Percentiles rank a stretch among this genome's conserved stretches.
Evolutionary conservation across 1,140 invertebrate species (phyloP).

Genomic region (Rhopalosiphum padi): DNA sequence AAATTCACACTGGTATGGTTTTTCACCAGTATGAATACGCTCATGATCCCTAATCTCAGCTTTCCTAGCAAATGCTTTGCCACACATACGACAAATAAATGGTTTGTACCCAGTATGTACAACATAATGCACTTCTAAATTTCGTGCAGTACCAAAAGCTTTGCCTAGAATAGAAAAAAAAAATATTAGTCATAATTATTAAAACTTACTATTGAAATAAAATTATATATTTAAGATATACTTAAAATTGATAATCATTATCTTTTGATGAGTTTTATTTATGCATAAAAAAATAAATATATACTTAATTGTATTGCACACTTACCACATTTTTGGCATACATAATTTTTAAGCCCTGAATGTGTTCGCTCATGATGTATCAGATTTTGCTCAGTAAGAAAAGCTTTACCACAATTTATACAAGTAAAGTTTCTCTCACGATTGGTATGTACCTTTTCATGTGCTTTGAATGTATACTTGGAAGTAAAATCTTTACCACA

Average conservation of each 20-base stretch:
- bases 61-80: conserved; percentile 77
- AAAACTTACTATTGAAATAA: neutral
- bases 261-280: no score
- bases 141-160: conserved; percentile 77
- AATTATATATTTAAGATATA: neutral
- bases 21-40: conserved; percentile 85
- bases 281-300: neutral
- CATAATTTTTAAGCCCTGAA: conserved; percentile 72
- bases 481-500: conserved; percentile 79
- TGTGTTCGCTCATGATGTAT: conserved; percentile 77
- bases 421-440: conserved; percentile 75
- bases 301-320: neutral
- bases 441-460: conserved; percentile 76
- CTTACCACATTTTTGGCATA: conserved; percentile 76
- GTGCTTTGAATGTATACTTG: conserved; percentile 78
- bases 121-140: conserved; percentile 77
- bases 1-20: conserved; percentile 81
- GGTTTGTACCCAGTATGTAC: conserved; percentile 77
- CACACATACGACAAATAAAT: conserved; percentile 74
- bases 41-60: conserved; percentile 81
- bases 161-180: conserved; percentile 67
- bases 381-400: conserved; percentile 78
- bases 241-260: neutral
- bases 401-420: conserved; percentile 73
- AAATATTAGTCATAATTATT: neutral